Evolutionary conservation across 2,888 invertebrate genomes (phyloP).

Genomic region (Euclidia mi): DNA sequence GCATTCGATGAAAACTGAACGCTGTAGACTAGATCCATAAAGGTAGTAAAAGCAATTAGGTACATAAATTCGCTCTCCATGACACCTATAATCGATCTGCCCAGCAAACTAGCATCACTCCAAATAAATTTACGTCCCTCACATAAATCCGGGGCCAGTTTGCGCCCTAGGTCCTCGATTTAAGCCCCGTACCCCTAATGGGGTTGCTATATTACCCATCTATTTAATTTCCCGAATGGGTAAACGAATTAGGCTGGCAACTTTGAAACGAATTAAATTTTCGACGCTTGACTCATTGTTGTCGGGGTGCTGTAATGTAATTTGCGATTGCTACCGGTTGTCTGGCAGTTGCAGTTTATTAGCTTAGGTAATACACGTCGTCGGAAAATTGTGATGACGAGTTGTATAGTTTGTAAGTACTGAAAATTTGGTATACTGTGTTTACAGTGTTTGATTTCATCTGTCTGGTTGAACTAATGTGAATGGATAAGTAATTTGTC

Average conservation of each 20-base stretch:
- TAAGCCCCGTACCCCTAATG: conserved; percentile 78
- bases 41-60: conserved; percentile 1
- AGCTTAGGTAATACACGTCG: conserved; percentile 3
- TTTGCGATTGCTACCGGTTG: conserved; percentile 48
- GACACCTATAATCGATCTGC: conserved; percentile 30
- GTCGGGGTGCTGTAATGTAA: conserved; percentile 25
- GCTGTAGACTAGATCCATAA: too few species aligned
- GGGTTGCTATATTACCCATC: conserved; percentile 88
- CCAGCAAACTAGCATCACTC: conserved; percentile 50
- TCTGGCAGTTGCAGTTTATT: conserved; percentile 30
- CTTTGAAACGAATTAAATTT: conserved; percentile 88
- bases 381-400: not conserved
- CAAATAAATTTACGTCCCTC: conserved; percentile 71
- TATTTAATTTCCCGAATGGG: conserved; percentile 89
- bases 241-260: conserved; percentile 88
- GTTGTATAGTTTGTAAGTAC: too few species aligned
- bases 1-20: too few species aligned
- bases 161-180: conserved; percentile 74
- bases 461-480: too few species aligned
- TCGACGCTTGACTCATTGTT: conserved; percentile 81
- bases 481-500: too few species aligned
- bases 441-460: too few species aligned
- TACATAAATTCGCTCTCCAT: not conserved
- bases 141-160: conserved; percentile 80
- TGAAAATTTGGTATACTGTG: too few species aligned